Evolutionary conservation across 2,888 invertebrate genomes (phyloP).

Genomic region (Blastobasis lacticolella): DNA sequence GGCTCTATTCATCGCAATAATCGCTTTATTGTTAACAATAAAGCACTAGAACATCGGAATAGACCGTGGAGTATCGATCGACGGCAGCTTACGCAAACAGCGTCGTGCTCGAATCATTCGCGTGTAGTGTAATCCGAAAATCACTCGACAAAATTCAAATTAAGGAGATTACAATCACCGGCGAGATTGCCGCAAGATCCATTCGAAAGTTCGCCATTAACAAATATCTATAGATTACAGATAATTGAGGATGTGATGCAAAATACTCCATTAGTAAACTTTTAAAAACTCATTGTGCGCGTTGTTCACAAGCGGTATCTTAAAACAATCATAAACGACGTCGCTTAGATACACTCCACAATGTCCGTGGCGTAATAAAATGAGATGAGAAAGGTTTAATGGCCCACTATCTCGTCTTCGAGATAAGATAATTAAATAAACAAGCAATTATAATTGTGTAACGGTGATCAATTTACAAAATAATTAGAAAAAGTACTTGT

Average conservation of each 20-base stretch:
- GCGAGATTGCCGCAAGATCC: conserved; percentile 6
- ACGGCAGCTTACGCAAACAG: conserved; percentile 3
- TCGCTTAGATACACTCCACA: no score
- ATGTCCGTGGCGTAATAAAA: conserved; percentile 23
- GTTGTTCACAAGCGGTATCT: conserved; percentile 24
- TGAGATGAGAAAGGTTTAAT: conserved; percentile 25
- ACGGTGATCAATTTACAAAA: not conserved
- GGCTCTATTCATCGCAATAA: no score
- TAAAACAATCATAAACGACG: conserved; percentile 28
- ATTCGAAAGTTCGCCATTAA: conserved; percentile 12
- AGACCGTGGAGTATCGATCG: not conserved
- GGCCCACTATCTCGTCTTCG: conserved; percentile 20
- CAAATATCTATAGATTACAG: conserved; percentile 9
- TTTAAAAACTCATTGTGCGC: conserved; percentile 14
- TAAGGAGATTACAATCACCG: conserved; percentile 7
- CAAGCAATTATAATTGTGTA: conserved; percentile 19
- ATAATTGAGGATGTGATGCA: conserved; percentile 17
- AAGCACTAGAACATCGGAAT: no score
- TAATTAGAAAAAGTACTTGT: no score
- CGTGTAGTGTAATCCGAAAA: not conserved
- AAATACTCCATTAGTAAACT: conserved; percentile 21
- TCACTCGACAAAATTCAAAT: conserved; percentile 2
- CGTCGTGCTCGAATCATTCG: not conserved
- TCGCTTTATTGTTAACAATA: no score
- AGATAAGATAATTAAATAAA: conserved; percentile 24